phyloP scores from a whole-genome alignment of 1,140 invertebrate species.

The Epicauta chinensis region DNA sequence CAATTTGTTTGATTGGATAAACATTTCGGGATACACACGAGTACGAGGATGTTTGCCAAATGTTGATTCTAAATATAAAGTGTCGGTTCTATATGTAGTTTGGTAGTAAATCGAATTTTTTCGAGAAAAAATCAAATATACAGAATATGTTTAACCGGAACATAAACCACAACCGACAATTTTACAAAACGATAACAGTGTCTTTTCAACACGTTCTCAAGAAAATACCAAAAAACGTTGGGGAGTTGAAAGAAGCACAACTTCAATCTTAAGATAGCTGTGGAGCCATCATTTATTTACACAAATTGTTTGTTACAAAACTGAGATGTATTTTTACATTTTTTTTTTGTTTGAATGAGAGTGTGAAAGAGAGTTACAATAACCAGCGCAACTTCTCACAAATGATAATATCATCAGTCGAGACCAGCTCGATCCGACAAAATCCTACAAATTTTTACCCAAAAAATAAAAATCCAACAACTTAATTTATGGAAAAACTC shows the following conservation, averaged over 20 bases:
- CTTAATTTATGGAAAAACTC: constrained; percentile 2
- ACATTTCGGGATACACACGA: not conserved
- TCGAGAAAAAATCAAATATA: not conserved
- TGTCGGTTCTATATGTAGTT: no score
- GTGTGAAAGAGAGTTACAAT: constrained; percentile 30
- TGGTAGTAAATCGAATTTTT: not conserved
- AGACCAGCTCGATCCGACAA: constrained; percentile 32
- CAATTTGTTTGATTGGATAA: not conserved
- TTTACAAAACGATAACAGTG: constrained; percentile 1
- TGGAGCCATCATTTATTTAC: constrained; percentile 37
- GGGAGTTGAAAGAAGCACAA: no score
- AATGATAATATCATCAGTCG: constrained; percentile 20
- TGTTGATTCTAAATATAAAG: not conserved
- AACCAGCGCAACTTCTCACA: constrained; percentile 23
- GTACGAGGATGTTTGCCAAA: not conserved
- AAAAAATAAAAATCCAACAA: not conserved
- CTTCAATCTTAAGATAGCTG: constrained; percentile 31
- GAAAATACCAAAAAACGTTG: no score
- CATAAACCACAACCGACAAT: constrained; percentile 9
- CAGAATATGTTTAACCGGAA: not conserved
- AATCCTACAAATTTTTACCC: not conserved
- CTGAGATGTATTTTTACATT: constrained; percentile 15
- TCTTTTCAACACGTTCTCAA: constrained; percentile 1
- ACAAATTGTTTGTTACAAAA: constrained; percentile 41
- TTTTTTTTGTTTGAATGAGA: not conserved